Conservation (phyloP, 2,113 vertebrate species). For the Ellobius talpinus region DNA sequence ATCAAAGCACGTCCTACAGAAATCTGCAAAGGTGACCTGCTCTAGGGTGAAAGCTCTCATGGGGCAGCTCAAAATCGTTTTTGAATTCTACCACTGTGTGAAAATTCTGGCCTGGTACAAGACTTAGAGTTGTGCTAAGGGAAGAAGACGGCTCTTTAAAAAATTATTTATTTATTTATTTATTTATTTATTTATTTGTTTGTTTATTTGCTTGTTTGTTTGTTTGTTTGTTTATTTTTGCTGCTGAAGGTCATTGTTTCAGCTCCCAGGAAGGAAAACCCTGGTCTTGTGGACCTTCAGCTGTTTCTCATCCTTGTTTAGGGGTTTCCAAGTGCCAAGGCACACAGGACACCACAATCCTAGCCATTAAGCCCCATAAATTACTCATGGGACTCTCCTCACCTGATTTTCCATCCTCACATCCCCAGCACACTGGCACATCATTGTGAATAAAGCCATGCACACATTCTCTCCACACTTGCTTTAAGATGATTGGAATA, state of each 20-base stretch:
- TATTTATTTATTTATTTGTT: no score
- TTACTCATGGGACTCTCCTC: neutral
- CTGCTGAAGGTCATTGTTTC: neutral
- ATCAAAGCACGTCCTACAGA: conserved; percentile 23
- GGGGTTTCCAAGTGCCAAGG: neutral
- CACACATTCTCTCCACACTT: neutral
- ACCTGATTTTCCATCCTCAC: neutral
- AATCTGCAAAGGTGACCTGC: neutral
- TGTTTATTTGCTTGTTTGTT: no score
- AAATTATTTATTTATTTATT: no score
- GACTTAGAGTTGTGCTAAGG: neutral
- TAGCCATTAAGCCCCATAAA: neutral
- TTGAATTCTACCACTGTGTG: neutral
- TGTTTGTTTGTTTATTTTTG: neutral
- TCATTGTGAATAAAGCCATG: neutral
- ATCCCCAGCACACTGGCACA: neutral
- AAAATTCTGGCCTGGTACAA: neutral
- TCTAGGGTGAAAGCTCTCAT: neutral
- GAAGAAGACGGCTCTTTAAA: neutral
- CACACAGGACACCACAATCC: neutral
- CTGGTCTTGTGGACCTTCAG: neutral
- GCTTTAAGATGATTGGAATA: neutral
- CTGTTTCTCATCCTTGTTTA: neutral
- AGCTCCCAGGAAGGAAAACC: neutral
- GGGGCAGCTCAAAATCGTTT: conserved; percentile 5